These are phyloP conservation scores for Scarus forsteni DNA, from an alignment of 2,797 vertebrate genomes.

Conservation along the genomic window DNA sequence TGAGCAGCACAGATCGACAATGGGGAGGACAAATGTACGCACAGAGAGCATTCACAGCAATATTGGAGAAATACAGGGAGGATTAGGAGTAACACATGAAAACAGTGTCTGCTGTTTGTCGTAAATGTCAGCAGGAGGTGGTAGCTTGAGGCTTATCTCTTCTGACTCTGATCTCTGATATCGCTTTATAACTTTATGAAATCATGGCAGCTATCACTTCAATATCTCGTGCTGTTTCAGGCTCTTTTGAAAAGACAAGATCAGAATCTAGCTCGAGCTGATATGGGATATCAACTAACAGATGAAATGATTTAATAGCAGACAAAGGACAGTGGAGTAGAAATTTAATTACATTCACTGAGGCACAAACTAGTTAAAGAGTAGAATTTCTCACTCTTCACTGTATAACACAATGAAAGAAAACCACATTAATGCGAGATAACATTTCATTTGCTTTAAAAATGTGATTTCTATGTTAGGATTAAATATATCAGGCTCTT, in stretches of 20 bases:
- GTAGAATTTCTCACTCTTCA: too few species aligned
- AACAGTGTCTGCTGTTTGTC: neutral
- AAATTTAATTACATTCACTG: neutral
- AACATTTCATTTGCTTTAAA: too few species aligned
- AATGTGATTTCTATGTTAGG: too few species aligned
- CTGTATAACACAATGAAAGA: too few species aligned
- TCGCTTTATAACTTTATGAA: neutral
- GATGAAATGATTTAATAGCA: neutral
- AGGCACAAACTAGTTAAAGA: neutral
- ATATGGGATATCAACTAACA: neutral
- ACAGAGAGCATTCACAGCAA: neutral
- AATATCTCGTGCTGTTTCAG: neutral
- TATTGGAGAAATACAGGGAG: neutral
- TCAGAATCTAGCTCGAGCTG: neutral
- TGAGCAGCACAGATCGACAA: neutral
- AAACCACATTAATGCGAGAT: too few species aligned
- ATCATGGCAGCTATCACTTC: neutral
- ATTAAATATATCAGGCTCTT: too few species aligned
- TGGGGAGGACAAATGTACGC: neutral
- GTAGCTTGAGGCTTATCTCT: neutral
- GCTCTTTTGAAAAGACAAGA: neutral
- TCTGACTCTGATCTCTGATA: conserved; percentile 2
- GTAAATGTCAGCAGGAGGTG: neutral
- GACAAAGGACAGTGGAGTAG: neutral
- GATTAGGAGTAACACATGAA: too few species aligned